Conservation (phyloP, 2,888 invertebrate species). For the Nomada flava region DNA sequence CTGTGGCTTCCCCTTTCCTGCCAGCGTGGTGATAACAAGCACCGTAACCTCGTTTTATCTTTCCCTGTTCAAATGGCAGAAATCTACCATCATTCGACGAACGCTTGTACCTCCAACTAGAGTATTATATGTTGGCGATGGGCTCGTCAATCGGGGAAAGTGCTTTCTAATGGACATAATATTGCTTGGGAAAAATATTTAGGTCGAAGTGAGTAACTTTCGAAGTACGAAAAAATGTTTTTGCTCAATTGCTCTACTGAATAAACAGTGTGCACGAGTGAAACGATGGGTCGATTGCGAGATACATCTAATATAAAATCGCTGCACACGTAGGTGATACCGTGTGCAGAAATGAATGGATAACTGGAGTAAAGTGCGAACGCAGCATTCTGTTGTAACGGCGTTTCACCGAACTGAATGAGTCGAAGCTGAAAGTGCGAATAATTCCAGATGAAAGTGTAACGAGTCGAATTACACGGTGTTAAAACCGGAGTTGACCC, state of each 20-base stretch:
- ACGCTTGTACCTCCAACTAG: conserved; percentile 2
- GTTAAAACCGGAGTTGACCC: conserved; percentile 8
- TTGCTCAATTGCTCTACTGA: background rate
- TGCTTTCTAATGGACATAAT: background rate
- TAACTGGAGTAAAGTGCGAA: conserved; percentile 2
- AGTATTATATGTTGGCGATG: conserved; percentile 12
- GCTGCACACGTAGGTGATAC: too few relatives aligned
- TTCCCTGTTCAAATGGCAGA: background rate
- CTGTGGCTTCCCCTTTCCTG: conserved; percentile 23
- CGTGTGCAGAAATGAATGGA: background rate
- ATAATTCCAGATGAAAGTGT: conserved; percentile 15
- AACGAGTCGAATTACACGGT: conserved; percentile 6
- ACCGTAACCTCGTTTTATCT: conserved; percentile 68
- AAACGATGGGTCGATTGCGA: background rate
- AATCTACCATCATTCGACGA: conserved; percentile 23
- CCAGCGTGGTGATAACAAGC: conserved; percentile 64
- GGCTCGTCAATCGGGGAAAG: conserved; percentile 12
- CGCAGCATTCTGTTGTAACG: background rate
- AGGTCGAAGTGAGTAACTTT: background rate
- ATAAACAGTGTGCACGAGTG: background rate
- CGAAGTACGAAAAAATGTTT: background rate
- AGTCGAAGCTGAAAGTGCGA: background rate
- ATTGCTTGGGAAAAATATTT: background rate
- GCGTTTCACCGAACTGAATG: background rate
- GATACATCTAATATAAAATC: too few relatives aligned